Conservation (phyloP, 2,797 vertebrate genomes). For the Chromis chromis region DNA sequence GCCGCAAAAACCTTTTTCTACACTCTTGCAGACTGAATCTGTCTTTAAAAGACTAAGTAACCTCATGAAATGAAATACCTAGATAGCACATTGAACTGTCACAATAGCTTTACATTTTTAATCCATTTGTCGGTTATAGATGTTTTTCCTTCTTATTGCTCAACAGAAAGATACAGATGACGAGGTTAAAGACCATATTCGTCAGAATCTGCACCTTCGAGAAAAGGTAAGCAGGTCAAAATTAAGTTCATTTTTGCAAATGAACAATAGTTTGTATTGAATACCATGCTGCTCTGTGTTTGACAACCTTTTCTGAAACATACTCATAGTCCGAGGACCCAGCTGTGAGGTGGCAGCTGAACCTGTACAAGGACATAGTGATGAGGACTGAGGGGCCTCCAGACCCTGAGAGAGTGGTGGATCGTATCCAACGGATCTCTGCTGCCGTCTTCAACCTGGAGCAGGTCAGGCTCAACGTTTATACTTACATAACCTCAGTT, state of each 20-base stretch:
- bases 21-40: too few relatives aligned
- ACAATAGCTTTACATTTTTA: background rate
- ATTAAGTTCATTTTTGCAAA: background rate
- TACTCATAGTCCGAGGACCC: constrained; percentile 92
- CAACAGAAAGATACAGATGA: constrained; percentile 96
- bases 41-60: too few relatives aligned
- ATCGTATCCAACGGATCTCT: constrained; percentile 97
- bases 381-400: constrained; percentile 88
- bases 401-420: constrained; percentile 91
- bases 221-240: constrained; percentile 88
- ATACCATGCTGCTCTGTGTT: background rate
- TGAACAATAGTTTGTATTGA: background rate
- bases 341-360: constrained; percentile 96
- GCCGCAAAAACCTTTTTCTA: too few relatives aligned
- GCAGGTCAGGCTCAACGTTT: constrained; percentile 85
- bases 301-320: constrained; percentile 2
- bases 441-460: constrained; percentile 97
- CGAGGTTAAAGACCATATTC: constrained; percentile 95
- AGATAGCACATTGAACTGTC: background rate
- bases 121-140: background rate
- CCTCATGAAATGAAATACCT: too few relatives aligned
- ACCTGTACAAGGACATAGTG: constrained; percentile 94
- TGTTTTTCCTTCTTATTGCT: constrained; percentile 37
- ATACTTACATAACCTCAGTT: background rate
- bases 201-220: constrained; percentile 94